These are phyloP conservation scores for Apodemus sylvaticus DNA, from an alignment of 2,113 vertebrate genomes.

Conservation along the genomic window DNA sequence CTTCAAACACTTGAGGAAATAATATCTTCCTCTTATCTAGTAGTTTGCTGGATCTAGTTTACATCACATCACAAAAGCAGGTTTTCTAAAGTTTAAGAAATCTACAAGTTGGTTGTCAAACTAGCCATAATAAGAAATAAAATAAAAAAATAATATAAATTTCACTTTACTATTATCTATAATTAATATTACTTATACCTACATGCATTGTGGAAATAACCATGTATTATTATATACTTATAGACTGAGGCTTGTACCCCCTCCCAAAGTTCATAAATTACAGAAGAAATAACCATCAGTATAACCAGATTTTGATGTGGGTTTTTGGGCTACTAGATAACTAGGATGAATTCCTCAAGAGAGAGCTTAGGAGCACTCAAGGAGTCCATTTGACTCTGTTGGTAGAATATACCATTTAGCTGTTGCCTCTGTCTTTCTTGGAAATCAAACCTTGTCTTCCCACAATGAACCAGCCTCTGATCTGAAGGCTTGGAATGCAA, in stretches of 20 bases:
- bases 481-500: not conserved
- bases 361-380: not conserved
- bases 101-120: constrained; percentile 12
- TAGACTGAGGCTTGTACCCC: not conserved
- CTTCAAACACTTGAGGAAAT: constrained; percentile 39
- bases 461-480: not conserved
- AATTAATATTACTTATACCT: not conserved
- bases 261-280: not conserved
- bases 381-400: not conserved
- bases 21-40: not conserved
- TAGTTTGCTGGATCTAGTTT: not conserved
- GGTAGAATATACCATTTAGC: not conserved
- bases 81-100: constrained; percentile 35
- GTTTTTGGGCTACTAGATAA: not conserved
- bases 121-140: constrained; percentile 21
- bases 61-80: not conserved
- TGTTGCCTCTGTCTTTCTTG: not conserved
- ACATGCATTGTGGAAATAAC: not conserved
- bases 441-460: not conserved
- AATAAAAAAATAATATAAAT: not conserved
- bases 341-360: not conserved
- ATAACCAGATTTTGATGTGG: not conserved
- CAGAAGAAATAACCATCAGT: not conserved
- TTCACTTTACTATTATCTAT: not conserved
- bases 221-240: not conserved